These are phyloP conservation scores for Drosophila falleni DNA, from an alignment of 2,888 invertebrate genomes.

Conservation along the genomic window DNA sequence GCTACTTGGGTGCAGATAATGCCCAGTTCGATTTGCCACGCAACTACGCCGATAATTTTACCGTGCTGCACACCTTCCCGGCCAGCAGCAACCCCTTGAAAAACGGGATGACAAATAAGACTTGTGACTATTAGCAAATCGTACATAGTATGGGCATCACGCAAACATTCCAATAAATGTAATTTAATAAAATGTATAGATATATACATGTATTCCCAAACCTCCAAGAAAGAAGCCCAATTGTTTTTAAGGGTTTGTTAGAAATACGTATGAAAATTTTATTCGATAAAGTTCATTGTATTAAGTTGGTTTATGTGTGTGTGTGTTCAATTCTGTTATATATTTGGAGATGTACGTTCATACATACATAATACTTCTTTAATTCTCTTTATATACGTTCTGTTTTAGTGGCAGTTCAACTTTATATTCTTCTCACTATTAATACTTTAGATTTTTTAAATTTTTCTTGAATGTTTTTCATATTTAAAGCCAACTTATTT, in stretches of 20 bases:
- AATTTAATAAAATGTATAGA: slow-evolving; percentile 10
- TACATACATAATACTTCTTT: slow-evolving; percentile 12
- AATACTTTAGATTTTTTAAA: slow-evolving; percentile 26
- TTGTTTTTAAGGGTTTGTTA: slow-evolving; percentile 61
- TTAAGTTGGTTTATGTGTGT: slow-evolving; percentile 54
- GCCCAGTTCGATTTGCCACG: slow-evolving; percentile 88
- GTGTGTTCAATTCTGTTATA: slow-evolving; percentile 32
- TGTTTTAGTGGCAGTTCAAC: slow-evolving; percentile 34
- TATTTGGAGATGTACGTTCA: slow-evolving; percentile 7
- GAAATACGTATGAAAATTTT: slow-evolving; percentile 81
- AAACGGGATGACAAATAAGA: slow-evolving; percentile 41
- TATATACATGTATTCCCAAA: background rate
- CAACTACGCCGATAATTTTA: slow-evolving; percentile 90
- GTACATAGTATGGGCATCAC: slow-evolving; percentile 1
- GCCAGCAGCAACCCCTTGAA: slow-evolving; percentile 2
- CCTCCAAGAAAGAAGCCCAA: slow-evolving; percentile 12
- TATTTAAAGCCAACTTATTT: slow-evolving; percentile 69
- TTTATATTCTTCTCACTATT: slow-evolving; percentile 25
- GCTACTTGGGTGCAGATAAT: slow-evolving; percentile 92
- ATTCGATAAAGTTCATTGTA: slow-evolving; percentile 81
- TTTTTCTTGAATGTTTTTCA: slow-evolving; percentile 30
- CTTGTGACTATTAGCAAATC: slow-evolving; percentile 11
- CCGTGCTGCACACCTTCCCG: slow-evolving; percentile 87
- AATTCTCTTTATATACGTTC: slow-evolving; percentile 33
- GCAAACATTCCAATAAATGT: slow-evolving; percentile 9